Evolutionary conservation across 1,140 invertebrate genomes (phyloP).

Genomic region (Amphibalanus amphitrite): DNA sequence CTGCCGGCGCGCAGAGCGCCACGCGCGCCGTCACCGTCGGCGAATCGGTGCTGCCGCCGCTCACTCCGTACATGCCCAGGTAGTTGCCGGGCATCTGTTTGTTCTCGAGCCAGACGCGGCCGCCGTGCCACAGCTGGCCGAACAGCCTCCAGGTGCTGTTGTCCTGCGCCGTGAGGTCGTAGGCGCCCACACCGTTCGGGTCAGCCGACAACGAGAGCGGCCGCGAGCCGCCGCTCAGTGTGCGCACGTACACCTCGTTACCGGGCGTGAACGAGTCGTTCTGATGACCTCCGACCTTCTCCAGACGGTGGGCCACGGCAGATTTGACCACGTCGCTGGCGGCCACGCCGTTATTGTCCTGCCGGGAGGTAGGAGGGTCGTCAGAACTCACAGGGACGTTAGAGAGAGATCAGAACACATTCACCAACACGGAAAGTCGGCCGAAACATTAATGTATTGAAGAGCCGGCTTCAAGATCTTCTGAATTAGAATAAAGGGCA

Average conservation of each 20-base stretch:
- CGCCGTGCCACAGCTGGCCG: neutral
- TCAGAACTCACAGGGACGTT: too few relatives aligned
- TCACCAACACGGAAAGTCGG: too few relatives aligned
- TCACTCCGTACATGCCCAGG: neutral
- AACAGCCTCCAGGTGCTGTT: neutral
- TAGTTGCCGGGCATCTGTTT: neutral
- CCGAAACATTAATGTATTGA: too few relatives aligned
- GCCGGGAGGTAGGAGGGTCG: neutral
- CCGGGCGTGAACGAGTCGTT: neutral
- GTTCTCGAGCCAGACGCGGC: slow-evolving; percentile 4
- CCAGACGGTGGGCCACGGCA: neutral
- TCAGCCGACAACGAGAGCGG: neutral
- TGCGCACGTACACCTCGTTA: slow-evolving; percentile 3
- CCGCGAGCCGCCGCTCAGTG: neutral
- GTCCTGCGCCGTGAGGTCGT: neutral
- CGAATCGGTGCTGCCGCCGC: neutral
- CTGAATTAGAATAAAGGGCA: too few relatives aligned
- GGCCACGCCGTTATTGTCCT: neutral
- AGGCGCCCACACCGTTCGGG: neutral
- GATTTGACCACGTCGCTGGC: neutral
- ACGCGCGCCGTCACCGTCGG: neutral
- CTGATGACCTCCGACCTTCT: neutral
- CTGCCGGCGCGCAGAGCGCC: neutral
- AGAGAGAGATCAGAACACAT: too few relatives aligned
- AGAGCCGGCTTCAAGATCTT: too few relatives aligned